Percentiles rank a stretch among this genome's conserved stretches.
Conservation (phyloP, 2,888 invertebrate species). For the Drosophila paramelanica region DNA sequence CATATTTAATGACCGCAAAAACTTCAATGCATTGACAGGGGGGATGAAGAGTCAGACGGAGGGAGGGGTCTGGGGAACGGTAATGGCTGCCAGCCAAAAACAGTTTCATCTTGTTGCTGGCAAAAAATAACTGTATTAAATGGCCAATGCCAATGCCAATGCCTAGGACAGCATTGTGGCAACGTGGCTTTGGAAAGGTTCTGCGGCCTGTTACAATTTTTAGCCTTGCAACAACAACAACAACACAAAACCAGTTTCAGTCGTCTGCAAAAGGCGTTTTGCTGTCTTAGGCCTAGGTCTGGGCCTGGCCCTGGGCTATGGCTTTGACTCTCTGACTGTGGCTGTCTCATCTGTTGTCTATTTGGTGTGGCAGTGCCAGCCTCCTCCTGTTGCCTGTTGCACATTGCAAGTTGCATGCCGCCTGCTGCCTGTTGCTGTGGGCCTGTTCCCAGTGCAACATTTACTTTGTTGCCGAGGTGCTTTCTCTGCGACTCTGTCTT, state of each 20-base stretch:
- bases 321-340: slow-evolving; percentile 67
- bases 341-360: slow-evolving; percentile 77
- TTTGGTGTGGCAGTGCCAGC: slow-evolving; percentile 43
- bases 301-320: slow-evolving; percentile 62
- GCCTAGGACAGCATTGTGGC: slow-evolving; percentile 46
- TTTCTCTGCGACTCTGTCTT: slow-evolving; percentile 60
- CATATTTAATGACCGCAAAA: slow-evolving; percentile 72
- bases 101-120: slow-evolving; percentile 43
- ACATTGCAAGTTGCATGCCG: neutral
- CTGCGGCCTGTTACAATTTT: slow-evolving; percentile 57
- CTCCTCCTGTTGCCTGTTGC: slow-evolving; percentile 41
- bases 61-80: slow-evolving; percentile 19
- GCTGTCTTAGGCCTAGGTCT: slow-evolving; percentile 11
- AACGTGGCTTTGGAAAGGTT: slow-evolving; percentile 49
- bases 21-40: slow-evolving; percentile 42
- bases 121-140: slow-evolving; percentile 77
- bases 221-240: slow-evolving; percentile 20
- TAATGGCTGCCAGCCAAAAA: slow-evolving; percentile 64
- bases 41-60: neutral
- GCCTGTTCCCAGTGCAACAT: slow-evolving; percentile 78
- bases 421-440: slow-evolving; percentile 51
- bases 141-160: slow-evolving; percentile 55
- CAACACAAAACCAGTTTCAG: slow-evolving; percentile 45
- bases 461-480: slow-evolving; percentile 70
- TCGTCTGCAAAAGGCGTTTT: slow-evolving; percentile 56